Percentiles rank a stretch among this genome's conserved stretches.
Conservation (phyloP, 1,140 invertebrate species). For the Drosophila azteca region DNA sequence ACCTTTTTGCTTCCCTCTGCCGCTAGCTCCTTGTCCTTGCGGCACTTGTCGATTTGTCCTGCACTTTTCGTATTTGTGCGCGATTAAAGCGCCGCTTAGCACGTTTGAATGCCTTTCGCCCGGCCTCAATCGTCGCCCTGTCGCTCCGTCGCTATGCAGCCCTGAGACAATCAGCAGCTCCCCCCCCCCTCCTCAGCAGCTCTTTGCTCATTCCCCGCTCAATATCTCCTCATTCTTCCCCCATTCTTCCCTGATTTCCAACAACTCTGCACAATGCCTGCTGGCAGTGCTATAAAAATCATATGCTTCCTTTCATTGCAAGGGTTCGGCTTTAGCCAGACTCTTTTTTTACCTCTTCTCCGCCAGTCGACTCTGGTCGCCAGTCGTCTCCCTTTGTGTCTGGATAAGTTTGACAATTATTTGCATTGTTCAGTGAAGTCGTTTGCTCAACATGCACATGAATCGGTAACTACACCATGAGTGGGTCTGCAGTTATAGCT, state of each 20-base stretch:
- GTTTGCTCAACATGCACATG: conserved; percentile 77
- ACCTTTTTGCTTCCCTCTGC: conserved; percentile 49
- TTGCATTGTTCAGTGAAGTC: conserved; percentile 78
- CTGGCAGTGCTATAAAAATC: conserved; percentile 69
- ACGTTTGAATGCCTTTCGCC: conserved; percentile 41
- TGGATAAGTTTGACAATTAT: conserved; percentile 78
- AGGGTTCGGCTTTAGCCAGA: conserved; percentile 17
- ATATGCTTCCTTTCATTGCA: conserved; percentile 68
- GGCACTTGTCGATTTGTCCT: conserved; percentile 50
- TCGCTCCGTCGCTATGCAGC: neutral
- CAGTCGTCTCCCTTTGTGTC: conserved; percentile 49
- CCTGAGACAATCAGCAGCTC: conserved; percentile 56
- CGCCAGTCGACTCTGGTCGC: conserved; percentile 27
- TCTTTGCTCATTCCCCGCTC: conserved; percentile 15
- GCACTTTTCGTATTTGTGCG: conserved; percentile 59
- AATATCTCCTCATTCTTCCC: conserved; percentile 4
- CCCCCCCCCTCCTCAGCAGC: conserved; percentile 3
- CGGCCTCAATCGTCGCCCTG: conserved; percentile 4
- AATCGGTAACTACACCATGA: conserved; percentile 78
- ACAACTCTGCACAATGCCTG: conserved; percentile 67
- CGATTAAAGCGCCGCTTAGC: conserved; percentile 71
- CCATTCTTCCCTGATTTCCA: conserved; percentile 39
- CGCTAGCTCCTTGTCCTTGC: conserved; percentile 30
- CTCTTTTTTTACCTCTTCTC: conserved; percentile 13
- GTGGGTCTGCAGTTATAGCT: conserved; percentile 51